These are phyloP conservation scores for Microctenopoma lineatum DNA, from an alignment of 2,797 vertebrate species.

Conservation along the genomic window DNA sequence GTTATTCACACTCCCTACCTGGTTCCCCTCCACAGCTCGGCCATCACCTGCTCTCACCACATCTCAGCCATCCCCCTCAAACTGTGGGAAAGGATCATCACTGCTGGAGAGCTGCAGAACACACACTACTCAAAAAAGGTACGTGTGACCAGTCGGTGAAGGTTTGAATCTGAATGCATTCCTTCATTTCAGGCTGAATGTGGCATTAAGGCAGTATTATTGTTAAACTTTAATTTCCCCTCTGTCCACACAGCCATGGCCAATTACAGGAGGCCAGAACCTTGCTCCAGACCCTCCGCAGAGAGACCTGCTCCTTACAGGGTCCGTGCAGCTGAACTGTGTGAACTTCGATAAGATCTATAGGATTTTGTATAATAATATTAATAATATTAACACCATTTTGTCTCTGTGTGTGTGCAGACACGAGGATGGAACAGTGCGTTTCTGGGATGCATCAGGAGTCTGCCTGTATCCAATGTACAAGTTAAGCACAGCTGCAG, in stretches of 20 bases:
- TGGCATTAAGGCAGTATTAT: constrained; percentile 26
- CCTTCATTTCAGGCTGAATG: constrained; percentile 23
- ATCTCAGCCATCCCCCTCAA: constrained; percentile 96
- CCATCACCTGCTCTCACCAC: constrained; percentile 98
- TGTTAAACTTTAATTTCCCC: constrained; percentile 40
- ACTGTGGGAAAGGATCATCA: constrained; percentile 92
- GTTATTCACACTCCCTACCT: constrained; percentile 94
- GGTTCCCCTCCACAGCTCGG: constrained; percentile 96
- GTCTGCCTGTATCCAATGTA: constrained; percentile 94
- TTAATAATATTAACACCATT: no score
- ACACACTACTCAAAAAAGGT: constrained; percentile 92
- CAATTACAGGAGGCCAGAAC: constrained; percentile 92
- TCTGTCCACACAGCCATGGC: constrained; percentile 87
- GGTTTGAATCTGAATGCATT: constrained; percentile 21
- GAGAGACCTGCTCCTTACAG: constrained; percentile 96
- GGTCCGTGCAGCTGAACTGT: constrained; percentile 81
- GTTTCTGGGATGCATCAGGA: constrained; percentile 98
- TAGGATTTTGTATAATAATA: no score
- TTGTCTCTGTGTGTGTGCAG: constrained; percentile 71
- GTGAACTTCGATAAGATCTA: not conserved
- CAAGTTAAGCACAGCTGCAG: constrained; percentile 91
- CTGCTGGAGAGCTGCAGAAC: constrained; percentile 89
- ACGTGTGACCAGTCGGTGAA: not conserved
- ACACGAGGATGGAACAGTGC: constrained; percentile 95
- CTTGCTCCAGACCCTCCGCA: constrained; percentile 91